Evolutionary conservation across 2,888 invertebrate species (phyloP), one percentile per base, ranked within the genome.

Genomic region (Pyrocoelia pectoralis): DNA sequence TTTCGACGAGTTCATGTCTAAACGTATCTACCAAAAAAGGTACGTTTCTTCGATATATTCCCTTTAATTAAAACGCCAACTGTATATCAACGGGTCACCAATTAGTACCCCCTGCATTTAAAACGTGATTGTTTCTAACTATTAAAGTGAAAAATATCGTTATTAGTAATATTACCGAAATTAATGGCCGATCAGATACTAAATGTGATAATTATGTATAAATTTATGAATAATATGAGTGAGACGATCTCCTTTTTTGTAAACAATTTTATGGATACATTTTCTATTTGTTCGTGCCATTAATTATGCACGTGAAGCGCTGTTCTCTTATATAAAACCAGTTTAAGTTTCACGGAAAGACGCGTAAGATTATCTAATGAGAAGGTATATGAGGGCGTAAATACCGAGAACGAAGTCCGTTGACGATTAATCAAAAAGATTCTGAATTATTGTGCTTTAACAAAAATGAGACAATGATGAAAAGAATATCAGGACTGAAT

Each of bases 321-420:
- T 33, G 33, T n/a, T 3, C n/a, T 33, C 9, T 10, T 8, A 33
- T 17, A 46, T 2, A 6, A 46, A 46, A 46, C 46, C 46, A 46
- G 46, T 46, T 46, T 17, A 41, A 41, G 18, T 10, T 17, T 17
- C 50, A n/a, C 18, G 46, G 41, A 56, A 57, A 57, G 41, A 19
- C 50, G 33, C 38, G 12, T 6, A 19, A 28, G 17, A 52, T 56
- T 59, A 48, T 24, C 59, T 59, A 59, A 58, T 43, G 59, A 38
- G 48, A 49, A 15, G 28, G 49, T 24, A 14, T 51, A 57, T 43
- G 57, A 57, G 51, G 57, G 57, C 28, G 57, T 51, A 57, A 28
- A 19, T 57, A 41, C 57, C 29, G 24, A 41, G 40, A 51, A 57
- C 3, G 5, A 24, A 8, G 33, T 52, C 15, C 29, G 52, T 29